A percentile compares a stretch with the other conserved stretches of the same genome.
phyloP scores from a whole-genome alignment of 2,888 invertebrate species.

The Pseudococcus longispinus region DNA sequence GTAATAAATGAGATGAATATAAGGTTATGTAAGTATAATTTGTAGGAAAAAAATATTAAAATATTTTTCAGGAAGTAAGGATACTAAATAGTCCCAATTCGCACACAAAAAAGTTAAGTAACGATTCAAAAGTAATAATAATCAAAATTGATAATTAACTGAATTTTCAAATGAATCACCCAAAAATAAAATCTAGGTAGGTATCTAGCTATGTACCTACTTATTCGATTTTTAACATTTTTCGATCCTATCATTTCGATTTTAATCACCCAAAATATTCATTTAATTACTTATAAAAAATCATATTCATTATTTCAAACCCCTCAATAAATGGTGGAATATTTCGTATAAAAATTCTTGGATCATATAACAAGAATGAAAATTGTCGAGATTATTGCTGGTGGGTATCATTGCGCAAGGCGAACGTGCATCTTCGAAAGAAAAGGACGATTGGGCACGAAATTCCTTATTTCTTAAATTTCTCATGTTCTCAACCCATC shows the following conservation, averaged over 20 bases:
- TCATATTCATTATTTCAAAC: no score
- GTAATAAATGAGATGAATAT: not conserved
- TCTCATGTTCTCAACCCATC: constrained; percentile 37
- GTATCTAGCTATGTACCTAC: no score
- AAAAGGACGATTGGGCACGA: constrained; percentile 24
- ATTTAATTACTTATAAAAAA: no score
- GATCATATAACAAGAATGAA: not conserved
- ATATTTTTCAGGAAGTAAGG: not conserved
- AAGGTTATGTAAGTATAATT: not conserved
- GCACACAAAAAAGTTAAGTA: no score
- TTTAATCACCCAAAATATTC: no score
- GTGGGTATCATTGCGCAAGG: constrained; percentile 9
- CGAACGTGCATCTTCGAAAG: constrained; percentile 30
- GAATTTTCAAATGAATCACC: no score
- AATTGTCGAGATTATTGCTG: not conserved
- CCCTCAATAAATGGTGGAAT: not conserved
- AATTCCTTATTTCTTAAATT: constrained; percentile 45
- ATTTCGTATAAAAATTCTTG: not conserved
- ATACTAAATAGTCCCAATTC: no score
- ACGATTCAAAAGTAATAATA: no score
- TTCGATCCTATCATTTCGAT: no score
- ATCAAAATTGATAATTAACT: no score
- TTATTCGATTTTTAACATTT: no score
- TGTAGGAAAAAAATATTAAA: not conserved
- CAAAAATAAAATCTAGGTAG: no score